A percentile compares a stretch with the other conserved stretches of the same genome.
phyloP scores from a whole-genome alignment of 92 coral and sea anemone genomes.

The Actinostola sp. region DNA sequence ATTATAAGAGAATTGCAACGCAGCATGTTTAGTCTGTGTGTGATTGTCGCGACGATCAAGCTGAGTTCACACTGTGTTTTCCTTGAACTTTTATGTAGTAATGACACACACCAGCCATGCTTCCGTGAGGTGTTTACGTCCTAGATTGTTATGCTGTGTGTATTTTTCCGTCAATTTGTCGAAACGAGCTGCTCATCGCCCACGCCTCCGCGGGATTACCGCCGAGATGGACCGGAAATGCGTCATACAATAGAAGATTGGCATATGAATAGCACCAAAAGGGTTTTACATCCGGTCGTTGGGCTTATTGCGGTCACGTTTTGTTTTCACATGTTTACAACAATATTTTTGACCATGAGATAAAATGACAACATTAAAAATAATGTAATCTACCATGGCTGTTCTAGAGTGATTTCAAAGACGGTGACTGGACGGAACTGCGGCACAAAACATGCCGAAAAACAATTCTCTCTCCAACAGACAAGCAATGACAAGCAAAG shows the following conservation, averaged over 20 bases:
- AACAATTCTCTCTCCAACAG: too few relatives aligned
- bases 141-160: not conserved
- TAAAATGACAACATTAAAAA: too few relatives aligned
- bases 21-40: not conserved
- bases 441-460: too few relatives aligned
- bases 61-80: not conserved
- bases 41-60: constrained; percentile 10
- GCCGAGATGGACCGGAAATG: constrained; percentile 42
- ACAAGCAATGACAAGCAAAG: too few relatives aligned
- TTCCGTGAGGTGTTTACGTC: constrained; percentile 37
- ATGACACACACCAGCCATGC: not conserved
- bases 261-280: constrained; percentile 28
- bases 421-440: too few relatives aligned
- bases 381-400: too few relatives aligned
- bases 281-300: constrained; percentile 35
- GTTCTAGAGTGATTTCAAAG: too few relatives aligned
- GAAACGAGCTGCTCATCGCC: constrained; percentile 36
- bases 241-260: constrained; percentile 58
- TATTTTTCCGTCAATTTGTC: constrained; percentile 13
- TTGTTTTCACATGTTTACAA: constrained; percentile 6
- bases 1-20: not conserved
- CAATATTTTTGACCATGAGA: too few relatives aligned
- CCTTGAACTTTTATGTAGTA: not conserved
- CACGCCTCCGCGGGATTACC: constrained; percentile 35
- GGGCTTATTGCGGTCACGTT: constrained; percentile 38